Evolutionary conservation across 2,797 vertebrate species (phyloP), one percentile per base, ranked within the genome.

Genomic region (Falco cherrug): DNA sequence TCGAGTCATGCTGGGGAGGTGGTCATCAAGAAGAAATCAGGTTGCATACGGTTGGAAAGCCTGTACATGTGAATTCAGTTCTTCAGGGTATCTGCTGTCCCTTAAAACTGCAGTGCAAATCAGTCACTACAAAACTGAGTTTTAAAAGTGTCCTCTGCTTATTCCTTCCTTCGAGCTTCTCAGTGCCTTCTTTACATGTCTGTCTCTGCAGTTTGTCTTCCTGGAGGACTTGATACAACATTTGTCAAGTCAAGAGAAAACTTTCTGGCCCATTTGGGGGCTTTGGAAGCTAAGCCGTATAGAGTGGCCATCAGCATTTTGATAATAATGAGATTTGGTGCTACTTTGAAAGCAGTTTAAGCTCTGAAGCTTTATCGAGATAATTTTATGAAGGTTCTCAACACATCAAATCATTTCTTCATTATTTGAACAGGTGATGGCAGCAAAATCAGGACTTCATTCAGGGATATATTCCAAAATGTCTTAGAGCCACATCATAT

Each of bases 351-450:
- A 73, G 78, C 14, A 3, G 60, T 54, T 81, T 79, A 74, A 41
- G 35, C 69, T 86, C 69, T 43, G 61, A 67, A 67, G 69, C 80
- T 90, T 90, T 53, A 45, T 67, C 35, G 47, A 57, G 53, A 86
- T 84, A 54, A 84, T 81, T 73, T 50, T 41, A 26, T 65, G 69
- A 54, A 75, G 67, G 26, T 61, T 81, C 54, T 82, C 4, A 0
- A 0, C 48, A 15, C 1, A 1, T 68, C 76, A 35, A 37, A 80
- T 70, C 2, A 43, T 93, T 68, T 90, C 90, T 94, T 88, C 45
- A 0, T 74, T 76, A 67, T 92, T 89, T 93, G 95, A 81, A 93
- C 91, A 95, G 96, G 87, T 79, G 95, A 97, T 94, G 93, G 95
- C 94, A 96, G 94, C 96, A 96, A 71, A 95, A 87, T 74, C 94